Evolutionary conservation across 1,140 invertebrate species (phyloP).

Genomic region (Procambarus virginalis): DNA sequence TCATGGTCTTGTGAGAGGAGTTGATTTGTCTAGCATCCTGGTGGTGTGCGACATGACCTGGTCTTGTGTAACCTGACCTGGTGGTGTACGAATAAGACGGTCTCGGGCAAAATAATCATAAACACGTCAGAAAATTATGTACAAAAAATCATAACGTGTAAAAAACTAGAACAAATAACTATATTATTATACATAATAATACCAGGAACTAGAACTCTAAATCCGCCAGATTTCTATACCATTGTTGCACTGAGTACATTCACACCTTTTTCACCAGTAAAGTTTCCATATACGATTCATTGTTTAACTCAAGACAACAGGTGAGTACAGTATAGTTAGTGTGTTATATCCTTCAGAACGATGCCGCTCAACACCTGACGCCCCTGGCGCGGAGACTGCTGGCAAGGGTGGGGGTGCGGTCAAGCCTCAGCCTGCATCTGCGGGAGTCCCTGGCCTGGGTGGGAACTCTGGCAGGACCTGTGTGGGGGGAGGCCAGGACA

Average conservation of each 20-base stretch:
- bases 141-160: too few relatives aligned
- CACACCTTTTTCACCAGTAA: too few relatives aligned
- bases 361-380: constrained; percentile 37
- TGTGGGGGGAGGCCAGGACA: constrained; percentile 44
- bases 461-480: constrained; percentile 12
- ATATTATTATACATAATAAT: too few relatives aligned
- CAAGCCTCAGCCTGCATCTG: background rate
- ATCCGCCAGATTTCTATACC: too few relatives aligned
- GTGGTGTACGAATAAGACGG: background rate
- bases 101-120: background rate
- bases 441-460: constrained; percentile 48
- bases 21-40: background rate
- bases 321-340: too few relatives aligned
- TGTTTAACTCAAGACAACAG: too few relatives aligned
- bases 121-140: background rate
- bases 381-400: constrained; percentile 11
- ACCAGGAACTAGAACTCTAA: too few relatives aligned
- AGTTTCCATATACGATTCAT: too few relatives aligned
- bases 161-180: too few relatives aligned
- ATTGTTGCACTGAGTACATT: too few relatives aligned
- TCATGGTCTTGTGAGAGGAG: background rate
- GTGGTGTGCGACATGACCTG: background rate
- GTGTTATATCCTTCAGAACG: constrained; percentile 17
- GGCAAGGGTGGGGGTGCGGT: background rate
- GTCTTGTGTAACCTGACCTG: background rate